Base-by-base conservation (phyloP, 1,140 invertebrate genomes). In the Leptopilina boulardi region DNA sequence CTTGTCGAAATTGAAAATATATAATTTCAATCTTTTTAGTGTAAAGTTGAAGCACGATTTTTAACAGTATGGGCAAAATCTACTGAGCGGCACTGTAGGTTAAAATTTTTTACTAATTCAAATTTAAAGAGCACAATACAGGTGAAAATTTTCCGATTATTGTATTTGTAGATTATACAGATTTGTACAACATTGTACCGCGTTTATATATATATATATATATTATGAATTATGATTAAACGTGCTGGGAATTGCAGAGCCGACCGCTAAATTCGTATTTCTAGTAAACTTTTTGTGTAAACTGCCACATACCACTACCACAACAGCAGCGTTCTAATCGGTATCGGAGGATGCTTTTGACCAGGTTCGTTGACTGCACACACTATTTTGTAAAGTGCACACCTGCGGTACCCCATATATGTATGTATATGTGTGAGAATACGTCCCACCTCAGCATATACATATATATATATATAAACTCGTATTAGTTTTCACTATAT, bases 371-470 rank as follows among this genome's bases (percentile, higher is more conserved):
- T 66, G 59, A 30, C 26, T 66, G 59, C 59, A 30, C 26, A 66
- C 59, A 66, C 59, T 66, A 66, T 66, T 66, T 66, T 66, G 59
- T 66, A 66, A 66, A 66, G 59, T 30, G 59, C 59, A 66, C 59
- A 66, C 59, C 59, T 66, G 59, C 59, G 59, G 59, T 66, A 30
- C 54, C 8, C 5, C 5, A 19, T 59, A n/a, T 18, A 2, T 3
- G 15, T 59, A 19, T 59, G 47, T 51, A 5, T 18, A 5, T 8
- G 47, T 51, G 47, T 51, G 47, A 18, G n/a, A 8, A n/a, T 54
- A 15, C 1, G 5, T 5, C 47, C n/a, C 3, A 9, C 56, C 11
- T 15, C 26, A 13, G 13, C 15, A 30, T 51, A n/a, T 51, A 51
- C 18, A 5, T n/a, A n/a, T n/a, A n/a, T n/a, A n/a, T n/a, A n/a